These are phyloP conservation scores for Eueides isabella DNA, from an alignment of 1,140 invertebrate genomes.

Conservation along the genomic window DNA sequence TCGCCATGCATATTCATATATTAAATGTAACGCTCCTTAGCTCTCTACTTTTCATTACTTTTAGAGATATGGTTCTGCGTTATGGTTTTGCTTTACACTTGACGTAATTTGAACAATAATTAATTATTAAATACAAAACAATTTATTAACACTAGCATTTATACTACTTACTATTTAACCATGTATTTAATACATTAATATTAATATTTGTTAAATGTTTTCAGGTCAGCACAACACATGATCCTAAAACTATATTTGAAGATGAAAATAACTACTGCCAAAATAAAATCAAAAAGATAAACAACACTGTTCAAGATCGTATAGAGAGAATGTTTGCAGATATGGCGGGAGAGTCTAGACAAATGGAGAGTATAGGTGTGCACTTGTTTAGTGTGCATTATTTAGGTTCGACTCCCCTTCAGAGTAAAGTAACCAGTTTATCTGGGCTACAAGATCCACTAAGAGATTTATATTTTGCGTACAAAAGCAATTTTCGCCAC, in stretches of 20 bases:
- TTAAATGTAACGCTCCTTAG: too few relatives aligned
- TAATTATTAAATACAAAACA: too few relatives aligned
- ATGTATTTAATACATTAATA: too few relatives aligned
- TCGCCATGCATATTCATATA: too few relatives aligned
- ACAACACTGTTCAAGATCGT: conserved; percentile 91
- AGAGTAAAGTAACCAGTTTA: conserved; percentile 90
- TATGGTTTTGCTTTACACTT: too few relatives aligned
- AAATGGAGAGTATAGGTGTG: conserved; percentile 75
- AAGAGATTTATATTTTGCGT: conserved; percentile 89
- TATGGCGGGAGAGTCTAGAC: conserved; percentile 85
- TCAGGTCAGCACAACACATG: conserved; percentile 65
- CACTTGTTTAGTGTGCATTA: conserved; percentile 90
- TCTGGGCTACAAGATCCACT: conserved; percentile 91
- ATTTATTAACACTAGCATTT: too few relatives aligned
- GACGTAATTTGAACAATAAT: too few relatives aligned
- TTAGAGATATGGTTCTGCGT: too few relatives aligned
- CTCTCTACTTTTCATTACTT: too few relatives aligned
- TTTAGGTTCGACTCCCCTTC: conserved; percentile 89
- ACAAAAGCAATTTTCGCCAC: conserved; percentile 80
- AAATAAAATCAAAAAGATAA: conserved; percentile 67
- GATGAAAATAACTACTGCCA: conserved; percentile 71
- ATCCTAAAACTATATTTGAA: conserved; percentile 65
- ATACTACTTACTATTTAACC: too few relatives aligned
- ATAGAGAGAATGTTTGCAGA: conserved; percentile 94
- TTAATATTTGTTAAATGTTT: conserved; percentile 8